phyloP scores from a whole-genome alignment of 2,888 invertebrate genomes.

The Cephus runcator region DNA sequence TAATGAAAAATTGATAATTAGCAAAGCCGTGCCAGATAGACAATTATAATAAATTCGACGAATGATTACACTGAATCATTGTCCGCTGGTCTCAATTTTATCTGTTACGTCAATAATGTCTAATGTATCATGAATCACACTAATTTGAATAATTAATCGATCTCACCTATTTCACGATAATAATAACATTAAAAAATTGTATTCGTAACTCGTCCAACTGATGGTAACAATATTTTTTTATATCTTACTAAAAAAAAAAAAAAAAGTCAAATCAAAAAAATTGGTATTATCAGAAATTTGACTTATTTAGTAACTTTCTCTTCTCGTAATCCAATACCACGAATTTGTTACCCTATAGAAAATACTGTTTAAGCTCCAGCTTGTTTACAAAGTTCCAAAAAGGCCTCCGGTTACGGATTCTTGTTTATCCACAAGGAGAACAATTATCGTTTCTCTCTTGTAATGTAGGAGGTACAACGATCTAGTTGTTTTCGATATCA shows the following conservation, averaged over 20 bases:
- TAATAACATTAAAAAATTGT: background rate
- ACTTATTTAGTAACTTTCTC: background rate
- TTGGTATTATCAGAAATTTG: background rate
- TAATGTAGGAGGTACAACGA: background rate
- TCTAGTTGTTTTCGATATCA: background rate
- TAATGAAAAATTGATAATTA: background rate
- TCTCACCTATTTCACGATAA: background rate
- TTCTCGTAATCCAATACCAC: background rate
- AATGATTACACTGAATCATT: background rate
- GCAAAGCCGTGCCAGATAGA: background rate
- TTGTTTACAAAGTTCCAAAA: background rate
- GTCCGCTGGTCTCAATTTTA: background rate
- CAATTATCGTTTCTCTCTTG: background rate
- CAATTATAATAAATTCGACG: background rate
- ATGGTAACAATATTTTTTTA: background rate
- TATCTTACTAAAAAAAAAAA: background rate
- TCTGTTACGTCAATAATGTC: background rate
- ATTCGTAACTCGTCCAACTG: background rate
- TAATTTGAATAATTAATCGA: background rate
- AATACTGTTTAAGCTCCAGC: background rate
- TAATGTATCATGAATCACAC: background rate
- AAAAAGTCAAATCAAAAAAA: background rate
- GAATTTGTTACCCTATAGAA: background rate
- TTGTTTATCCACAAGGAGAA: slow-evolving; percentile 1
- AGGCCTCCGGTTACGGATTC: background rate